Conservation (phyloP, 2,797 vertebrate genomes). For the Neoniphon sammara region DNA sequence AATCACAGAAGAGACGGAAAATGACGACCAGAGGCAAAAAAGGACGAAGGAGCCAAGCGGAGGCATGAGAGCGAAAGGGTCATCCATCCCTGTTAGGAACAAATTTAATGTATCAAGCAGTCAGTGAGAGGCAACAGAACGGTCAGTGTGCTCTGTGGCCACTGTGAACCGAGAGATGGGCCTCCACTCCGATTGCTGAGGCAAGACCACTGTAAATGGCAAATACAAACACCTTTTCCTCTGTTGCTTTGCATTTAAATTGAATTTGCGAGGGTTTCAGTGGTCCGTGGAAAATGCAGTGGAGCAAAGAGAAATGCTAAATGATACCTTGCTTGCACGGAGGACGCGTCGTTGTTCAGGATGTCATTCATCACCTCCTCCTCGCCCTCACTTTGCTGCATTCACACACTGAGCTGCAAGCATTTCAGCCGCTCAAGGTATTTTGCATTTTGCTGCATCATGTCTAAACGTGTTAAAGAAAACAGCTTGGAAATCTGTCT, state of each 20-base stretch:
- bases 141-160: slow-evolving; percentile 53
- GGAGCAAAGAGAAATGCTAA: slow-evolving; percentile 53
- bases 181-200: slow-evolving; percentile 28
- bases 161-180: slow-evolving; percentile 29
- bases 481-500: slow-evolving; percentile 9
- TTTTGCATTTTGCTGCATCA: slow-evolving; percentile 46
- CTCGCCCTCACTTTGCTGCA: slow-evolving; percentile 4
- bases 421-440: slow-evolving; percentile 27
- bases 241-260: slow-evolving; percentile 82
- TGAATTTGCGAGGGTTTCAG: slow-evolving; percentile 63
- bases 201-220: slow-evolving; percentile 56
- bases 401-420: slow-evolving; percentile 18
- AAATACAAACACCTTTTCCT: slow-evolving; percentile 63
- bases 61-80: slow-evolving; percentile 48
- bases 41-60: slow-evolving; percentile 37
- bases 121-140: slow-evolving; percentile 45
- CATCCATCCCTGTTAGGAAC: slow-evolving; percentile 72
- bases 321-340: slow-evolving; percentile 49
- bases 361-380: slow-evolving; percentile 55
- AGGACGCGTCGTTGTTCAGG: slow-evolving; percentile 35
- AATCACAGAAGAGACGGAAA: slow-evolving; percentile 51
- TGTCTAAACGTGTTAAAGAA: slow-evolving; percentile 18
- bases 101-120: slow-evolving; percentile 66
- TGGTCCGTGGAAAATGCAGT: slow-evolving; percentile 42
- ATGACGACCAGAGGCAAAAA: slow-evolving; percentile 45